A percentile compares a stretch with the other conserved stretches of the same genome.
Evolutionary conservation across 2,113 vertebrate genomes (phyloP).

Genomic region (Bufo bufo): DNA sequence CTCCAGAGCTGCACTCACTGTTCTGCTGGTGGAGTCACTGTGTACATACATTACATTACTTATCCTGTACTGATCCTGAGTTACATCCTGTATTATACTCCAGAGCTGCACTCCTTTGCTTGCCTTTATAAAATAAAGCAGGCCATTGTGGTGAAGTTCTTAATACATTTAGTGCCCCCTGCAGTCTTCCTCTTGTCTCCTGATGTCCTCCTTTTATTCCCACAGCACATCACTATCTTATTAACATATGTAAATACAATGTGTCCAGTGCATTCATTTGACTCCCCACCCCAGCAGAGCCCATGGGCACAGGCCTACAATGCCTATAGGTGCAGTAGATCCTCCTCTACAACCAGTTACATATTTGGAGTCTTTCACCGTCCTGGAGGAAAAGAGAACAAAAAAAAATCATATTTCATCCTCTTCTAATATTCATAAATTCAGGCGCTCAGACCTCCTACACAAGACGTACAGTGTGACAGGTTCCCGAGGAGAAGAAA

Average conservation of each 20-base stretch:
- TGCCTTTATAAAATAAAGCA: too few species aligned
- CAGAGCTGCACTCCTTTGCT: background rate
- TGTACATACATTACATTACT: too few species aligned
- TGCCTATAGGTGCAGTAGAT: background rate
- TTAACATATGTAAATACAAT: too few species aligned
- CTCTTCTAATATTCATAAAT: background rate
- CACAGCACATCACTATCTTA: too few species aligned
- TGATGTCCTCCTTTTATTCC: too few species aligned
- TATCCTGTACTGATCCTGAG: too few species aligned
- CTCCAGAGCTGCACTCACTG: too few species aligned
- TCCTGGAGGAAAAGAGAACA: background rate
- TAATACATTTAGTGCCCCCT: too few species aligned
- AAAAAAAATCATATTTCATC: background rate
- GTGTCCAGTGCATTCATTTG: background rate
- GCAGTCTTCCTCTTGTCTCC: too few species aligned
- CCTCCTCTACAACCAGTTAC: background rate
- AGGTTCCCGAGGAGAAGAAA: background rate
- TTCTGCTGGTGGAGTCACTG: too few species aligned
- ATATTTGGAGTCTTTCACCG: background rate
- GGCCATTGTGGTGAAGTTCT: too few species aligned
- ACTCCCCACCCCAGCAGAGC: background rate
- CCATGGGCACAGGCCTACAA: background rate
- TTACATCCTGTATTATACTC: conserved; percentile 10
- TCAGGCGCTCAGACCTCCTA: background rate
- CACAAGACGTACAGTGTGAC: background rate